Evolutionary conservation across 2,113 vertebrate genomes (phyloP).

Genomic region (Rhegmatorhina hoffmannsi): DNA sequence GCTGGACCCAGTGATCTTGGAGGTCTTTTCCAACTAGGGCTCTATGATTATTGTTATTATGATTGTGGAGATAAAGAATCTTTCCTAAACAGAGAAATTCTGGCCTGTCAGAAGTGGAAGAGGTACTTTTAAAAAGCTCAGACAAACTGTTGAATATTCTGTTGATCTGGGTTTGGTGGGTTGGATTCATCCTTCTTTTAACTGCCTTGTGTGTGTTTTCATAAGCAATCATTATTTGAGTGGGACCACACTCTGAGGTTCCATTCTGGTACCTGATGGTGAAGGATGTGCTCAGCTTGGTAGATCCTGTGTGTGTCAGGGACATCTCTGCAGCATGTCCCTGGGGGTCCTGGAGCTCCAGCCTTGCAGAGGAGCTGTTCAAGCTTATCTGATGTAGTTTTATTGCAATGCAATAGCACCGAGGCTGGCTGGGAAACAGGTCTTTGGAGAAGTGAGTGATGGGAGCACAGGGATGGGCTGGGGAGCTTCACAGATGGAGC

Average conservation of each 20-base stretch:
- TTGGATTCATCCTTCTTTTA: background rate
- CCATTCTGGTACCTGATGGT: accelerated
- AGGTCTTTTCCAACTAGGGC: background rate
- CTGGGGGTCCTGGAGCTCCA: background rate
- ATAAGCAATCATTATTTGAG: accelerated
- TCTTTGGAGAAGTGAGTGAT: background rate
- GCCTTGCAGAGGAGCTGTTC: background rate
- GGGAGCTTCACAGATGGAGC: background rate
- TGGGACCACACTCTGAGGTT: background rate
- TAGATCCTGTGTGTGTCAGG: background rate
- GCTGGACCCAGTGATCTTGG: background rate
- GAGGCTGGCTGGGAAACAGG: background rate
- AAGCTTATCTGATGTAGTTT: background rate
- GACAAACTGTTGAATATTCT: background rate
- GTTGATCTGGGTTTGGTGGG: background rate
- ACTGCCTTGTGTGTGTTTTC: background rate
- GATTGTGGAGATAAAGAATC: background rate
- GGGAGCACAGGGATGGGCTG: background rate
- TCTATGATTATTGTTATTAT: accelerated
- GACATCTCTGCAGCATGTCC: background rate
- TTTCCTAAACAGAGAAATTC: background rate
- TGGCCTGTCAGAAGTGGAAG: background rate
- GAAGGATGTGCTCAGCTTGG: accelerated
- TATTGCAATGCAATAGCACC: background rate
- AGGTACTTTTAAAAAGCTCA: background rate